These are phyloP conservation scores for Psophia crepitans DNA, from an alignment of 2,113 vertebrate species.

Conservation along the genomic window DNA sequence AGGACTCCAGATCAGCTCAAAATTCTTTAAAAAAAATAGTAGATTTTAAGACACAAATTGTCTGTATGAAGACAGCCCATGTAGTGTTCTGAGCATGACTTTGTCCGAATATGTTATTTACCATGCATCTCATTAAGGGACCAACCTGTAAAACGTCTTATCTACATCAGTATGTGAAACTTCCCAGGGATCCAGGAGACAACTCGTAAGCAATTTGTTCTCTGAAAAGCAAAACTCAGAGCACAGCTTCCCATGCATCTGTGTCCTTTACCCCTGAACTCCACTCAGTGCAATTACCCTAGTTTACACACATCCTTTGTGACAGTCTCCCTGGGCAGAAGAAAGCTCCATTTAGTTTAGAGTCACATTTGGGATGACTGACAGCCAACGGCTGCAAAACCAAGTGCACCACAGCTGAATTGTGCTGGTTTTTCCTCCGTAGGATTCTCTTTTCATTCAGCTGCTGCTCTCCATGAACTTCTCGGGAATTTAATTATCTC, in stretches of 20 bases:
- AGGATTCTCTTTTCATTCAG: neutral
- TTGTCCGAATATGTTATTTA: neutral
- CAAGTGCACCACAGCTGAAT: neutral
- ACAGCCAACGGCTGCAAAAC: neutral
- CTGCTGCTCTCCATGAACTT: neutral
- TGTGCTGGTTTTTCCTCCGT: neutral
- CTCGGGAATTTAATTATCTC: neutral
- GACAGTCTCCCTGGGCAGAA: constrained; percentile 2
- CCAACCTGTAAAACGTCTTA: neutral
- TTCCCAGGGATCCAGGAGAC: neutral
- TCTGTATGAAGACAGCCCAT: neutral
- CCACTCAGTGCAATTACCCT: neutral
- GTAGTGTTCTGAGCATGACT: neutral
- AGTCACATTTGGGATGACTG: constrained; percentile 14
- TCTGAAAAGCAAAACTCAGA: neutral
- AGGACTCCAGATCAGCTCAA: neutral
- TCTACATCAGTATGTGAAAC: neutral
- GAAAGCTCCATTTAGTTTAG: constrained; percentile 27
- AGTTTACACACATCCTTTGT: constrained; percentile 8
- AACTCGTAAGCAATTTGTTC: neutral
- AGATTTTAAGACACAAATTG: neutral
- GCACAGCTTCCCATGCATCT: neutral
- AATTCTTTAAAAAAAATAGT: no score
- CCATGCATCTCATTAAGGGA: neutral
- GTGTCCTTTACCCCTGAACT: neutral